phyloP scores from a whole-genome alignment of 1,140 invertebrate genomes.

The Whitmania pigra region DNA sequence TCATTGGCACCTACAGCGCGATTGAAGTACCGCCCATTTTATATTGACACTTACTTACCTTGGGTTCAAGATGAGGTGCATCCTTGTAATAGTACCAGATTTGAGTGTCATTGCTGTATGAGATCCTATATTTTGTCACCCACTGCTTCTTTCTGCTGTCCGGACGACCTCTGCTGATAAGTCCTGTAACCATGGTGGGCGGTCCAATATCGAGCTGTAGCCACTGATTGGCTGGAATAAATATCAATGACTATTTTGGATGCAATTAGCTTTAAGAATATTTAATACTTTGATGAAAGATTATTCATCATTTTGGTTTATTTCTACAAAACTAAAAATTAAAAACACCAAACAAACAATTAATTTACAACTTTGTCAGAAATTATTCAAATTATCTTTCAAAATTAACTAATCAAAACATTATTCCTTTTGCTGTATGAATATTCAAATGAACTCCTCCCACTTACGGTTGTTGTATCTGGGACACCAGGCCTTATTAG shows the following conservation, averaged over 20 bases:
- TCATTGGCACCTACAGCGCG: too few relatives aligned
- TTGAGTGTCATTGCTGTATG: conserved; percentile 49
- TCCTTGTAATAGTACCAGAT: conserved; percentile 51
- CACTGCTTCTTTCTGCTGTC: conserved; percentile 47
- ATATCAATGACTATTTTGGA: background rate
- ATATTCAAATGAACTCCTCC: background rate
- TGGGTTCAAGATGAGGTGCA: conserved; percentile 46
- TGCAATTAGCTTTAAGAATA: background rate
- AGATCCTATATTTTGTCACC: conserved; percentile 48
- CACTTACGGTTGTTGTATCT: conserved; percentile 45
- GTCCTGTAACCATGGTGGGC: conserved; percentile 47
- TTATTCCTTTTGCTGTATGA: too few relatives aligned
- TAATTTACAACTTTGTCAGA: too few relatives aligned
- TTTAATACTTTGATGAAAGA: background rate
- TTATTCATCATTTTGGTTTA: too few relatives aligned
- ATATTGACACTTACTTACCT: conserved; percentile 35
- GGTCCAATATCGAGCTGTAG: conserved; percentile 50
- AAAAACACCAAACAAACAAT: too few relatives aligned
- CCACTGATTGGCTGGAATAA: conserved; percentile 47
- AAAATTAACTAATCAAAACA: too few relatives aligned
- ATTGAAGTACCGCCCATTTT: too few relatives aligned
- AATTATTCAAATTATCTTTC: too few relatives aligned
- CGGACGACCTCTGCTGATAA: conserved; percentile 47
- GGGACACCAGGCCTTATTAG: conserved; percentile 49
- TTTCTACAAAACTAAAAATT: too few relatives aligned